These are phyloP conservation scores for Plebejus argus DNA, from an alignment of 2,888 invertebrate genomes.

Conservation along the genomic window DNA sequence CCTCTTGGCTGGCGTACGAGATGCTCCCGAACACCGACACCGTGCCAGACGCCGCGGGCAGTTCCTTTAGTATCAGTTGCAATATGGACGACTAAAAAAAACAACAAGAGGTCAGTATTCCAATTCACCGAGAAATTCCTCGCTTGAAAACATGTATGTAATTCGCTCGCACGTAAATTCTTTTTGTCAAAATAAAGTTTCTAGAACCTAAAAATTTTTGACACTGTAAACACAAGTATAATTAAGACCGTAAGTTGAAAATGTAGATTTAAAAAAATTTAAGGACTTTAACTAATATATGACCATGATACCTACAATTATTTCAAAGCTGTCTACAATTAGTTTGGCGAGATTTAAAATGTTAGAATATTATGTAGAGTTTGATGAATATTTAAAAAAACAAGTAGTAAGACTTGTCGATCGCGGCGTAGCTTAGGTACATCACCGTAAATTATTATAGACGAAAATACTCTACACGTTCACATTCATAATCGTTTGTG, in stretches of 20 bases:
- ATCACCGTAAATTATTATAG: too few relatives aligned
- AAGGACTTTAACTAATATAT: background rate
- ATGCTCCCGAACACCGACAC: slow-evolving; percentile 83
- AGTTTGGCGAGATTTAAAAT: too few relatives aligned
- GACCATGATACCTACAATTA: background rate
- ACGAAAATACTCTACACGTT: too few relatives aligned
- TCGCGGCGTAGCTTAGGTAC: too few relatives aligned
- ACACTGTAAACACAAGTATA: background rate
- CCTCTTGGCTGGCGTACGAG: slow-evolving; percentile 91
- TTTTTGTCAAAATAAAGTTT: background rate
- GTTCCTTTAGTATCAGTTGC: slow-evolving; percentile 86
- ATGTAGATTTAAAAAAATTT: background rate
- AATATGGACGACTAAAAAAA: slow-evolving; percentile 81
- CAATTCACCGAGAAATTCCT: background rate
- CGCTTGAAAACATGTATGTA: background rate
- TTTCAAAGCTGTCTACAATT: background rate
- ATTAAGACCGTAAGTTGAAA: background rate
- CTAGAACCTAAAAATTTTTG: background rate
- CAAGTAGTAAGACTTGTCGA: too few relatives aligned
- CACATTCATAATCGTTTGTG: too few relatives aligned
- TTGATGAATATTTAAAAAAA: too few relatives aligned
- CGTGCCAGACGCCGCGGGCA: slow-evolving; percentile 82
- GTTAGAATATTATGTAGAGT: too few relatives aligned
- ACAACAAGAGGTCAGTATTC: slow-evolving; percentile 33
- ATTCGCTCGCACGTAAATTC: background rate